These are phyloP conservation scores for Entomobrya proxima DNA, from an alignment of 2,888 invertebrate species.

Conservation along the genomic window DNA sequence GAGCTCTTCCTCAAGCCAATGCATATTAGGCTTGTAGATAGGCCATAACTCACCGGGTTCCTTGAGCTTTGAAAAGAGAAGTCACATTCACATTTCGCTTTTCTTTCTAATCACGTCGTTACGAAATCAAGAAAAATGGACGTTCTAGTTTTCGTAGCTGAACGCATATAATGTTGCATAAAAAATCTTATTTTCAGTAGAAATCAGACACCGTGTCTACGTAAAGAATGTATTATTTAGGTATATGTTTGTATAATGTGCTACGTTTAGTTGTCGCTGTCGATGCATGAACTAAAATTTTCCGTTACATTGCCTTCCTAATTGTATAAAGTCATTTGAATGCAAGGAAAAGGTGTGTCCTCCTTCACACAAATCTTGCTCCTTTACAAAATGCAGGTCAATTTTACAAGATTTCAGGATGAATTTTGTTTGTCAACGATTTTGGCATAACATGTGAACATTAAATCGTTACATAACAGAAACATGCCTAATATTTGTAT, in stretches of 20 bases:
- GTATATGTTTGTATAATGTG: neutral
- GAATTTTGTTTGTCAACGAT: neutral
- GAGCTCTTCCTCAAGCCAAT: no score
- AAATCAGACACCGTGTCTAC: neutral
- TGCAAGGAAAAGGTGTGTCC: constrained; percentile 23
- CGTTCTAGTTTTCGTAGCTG: neutral
- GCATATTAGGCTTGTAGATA: no score
- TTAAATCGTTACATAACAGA: no score
- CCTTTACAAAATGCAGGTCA: neutral
- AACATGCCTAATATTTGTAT: no score
- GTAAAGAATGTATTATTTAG: neutral
- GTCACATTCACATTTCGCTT: neutral
- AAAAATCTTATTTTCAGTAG: neutral
- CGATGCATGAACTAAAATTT: neutral
- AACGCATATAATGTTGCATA: neutral
- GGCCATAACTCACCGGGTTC: no score
- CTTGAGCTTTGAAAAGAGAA: neutral
- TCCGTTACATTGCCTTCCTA: constrained; percentile 12
- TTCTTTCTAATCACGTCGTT: neutral
- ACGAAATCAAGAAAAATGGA: neutral
- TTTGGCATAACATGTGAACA: no score
- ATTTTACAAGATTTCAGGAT: neutral
- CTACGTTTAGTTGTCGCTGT: neutral
- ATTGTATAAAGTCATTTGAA: neutral
- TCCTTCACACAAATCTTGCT: neutral